Evolutionary conservation across 2,113 vertebrate genomes (phyloP).

Genomic region (Aphelocoma coerulescens): DNA sequence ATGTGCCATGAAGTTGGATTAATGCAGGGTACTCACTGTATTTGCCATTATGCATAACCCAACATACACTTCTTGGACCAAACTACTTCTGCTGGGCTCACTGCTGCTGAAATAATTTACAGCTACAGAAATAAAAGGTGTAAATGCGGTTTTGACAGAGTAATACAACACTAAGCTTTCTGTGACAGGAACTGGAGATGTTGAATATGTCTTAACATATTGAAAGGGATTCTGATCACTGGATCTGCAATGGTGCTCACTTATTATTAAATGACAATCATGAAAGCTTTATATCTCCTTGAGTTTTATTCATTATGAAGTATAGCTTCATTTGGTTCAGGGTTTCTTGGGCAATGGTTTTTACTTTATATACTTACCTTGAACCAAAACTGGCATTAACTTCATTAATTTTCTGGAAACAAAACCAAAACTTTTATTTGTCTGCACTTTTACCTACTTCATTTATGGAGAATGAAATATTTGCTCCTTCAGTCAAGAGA

Average conservation of each 20-base stretch:
- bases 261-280: not conserved
- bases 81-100: not conserved
- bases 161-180: slow-evolving; percentile 16
- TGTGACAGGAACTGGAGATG: not conserved
- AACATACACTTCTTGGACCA: not conserved
- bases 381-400: not conserved
- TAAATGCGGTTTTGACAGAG: not conserved
- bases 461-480: not conserved
- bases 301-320: not conserved
- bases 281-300: not conserved
- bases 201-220: not conserved
- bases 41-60: not conserved
- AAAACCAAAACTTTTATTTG: not conserved
- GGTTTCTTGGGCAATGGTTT: not conserved
- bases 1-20: not conserved
- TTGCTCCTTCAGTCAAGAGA: not conserved
- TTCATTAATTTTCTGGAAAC: not conserved
- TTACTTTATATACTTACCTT: not conserved
- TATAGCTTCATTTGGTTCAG: not conserved
- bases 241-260: not conserved
- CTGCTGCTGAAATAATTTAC: slow-evolving; percentile 3
- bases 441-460: not conserved
- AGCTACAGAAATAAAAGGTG: not conserved
- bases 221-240: not conserved
- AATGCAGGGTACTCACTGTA: not conserved